Evolutionary conservation across 2,797 vertebrate genomes (phyloP), one percentile per base, ranked within the genome.

Genomic region (Eurystomus glaucurus): DNA sequence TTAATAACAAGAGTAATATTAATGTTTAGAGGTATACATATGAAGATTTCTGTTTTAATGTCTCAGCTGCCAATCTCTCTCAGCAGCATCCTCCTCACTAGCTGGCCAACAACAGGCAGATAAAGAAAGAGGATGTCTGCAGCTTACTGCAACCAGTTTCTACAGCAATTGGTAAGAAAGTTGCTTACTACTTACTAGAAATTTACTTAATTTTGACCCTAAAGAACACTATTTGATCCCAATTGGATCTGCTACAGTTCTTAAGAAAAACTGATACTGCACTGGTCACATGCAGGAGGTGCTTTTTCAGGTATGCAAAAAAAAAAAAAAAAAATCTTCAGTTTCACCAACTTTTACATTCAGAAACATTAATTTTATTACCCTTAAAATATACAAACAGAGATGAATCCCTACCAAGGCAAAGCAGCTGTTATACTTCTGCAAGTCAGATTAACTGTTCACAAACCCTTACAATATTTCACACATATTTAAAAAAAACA

Each of bases 351-450:
- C 20, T 77, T 85, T 12, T 46, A 82, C 28, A 57, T 65, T 62
- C 33, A 85, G 48, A 82, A 94, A 43, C 22, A 43, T 46, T 46
- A 14, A 39, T 82, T 84, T 92, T 65, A 60, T 80, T 88, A 22
- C 51, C 46, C 33, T 81, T 74, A 78, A 78, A 86, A 85, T n/a
- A 87, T 19, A 83, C 6, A 31, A 15, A 71, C 1, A 4, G 76
- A 43, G 18, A 58, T 23, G 25, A 85, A 28, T 55, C 16, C 15
- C 52, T 68, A 20, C 8, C 23, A 66, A 85, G 68, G 55, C 64
- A 78, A 87, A 83, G 78, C 70, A 95, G 90, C 48, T 89, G 84
- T 86, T 70, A 85, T 2, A 90, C 35, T 90, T 93, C 79, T 90
- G 58, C n/a, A 91, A 85, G 33, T 89, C 68, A 72, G 39, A 96